Evolutionary conservation across 2,888 invertebrate species (phyloP).

Genomic region (Eretmocerus hayati): DNA sequence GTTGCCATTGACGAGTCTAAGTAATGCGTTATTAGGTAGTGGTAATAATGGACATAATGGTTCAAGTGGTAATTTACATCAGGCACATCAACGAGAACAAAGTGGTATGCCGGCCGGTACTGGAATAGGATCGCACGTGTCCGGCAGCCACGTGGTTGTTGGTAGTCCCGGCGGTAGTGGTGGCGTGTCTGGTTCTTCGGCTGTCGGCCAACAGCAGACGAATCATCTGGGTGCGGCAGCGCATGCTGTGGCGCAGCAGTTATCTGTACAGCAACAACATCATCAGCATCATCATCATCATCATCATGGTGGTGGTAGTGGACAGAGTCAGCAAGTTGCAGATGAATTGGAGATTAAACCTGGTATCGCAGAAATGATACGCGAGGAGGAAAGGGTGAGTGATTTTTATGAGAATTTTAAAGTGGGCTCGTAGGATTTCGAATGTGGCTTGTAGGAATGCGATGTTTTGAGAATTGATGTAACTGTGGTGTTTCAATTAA

Average conservation of each 20-base stretch:
- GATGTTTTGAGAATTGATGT: too few relatives aligned
- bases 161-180: conserved; percentile 24
- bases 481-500: too few relatives aligned
- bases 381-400: conserved; percentile 94
- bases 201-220: conserved; percentile 11
- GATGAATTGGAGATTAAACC: conserved; percentile 90
- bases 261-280: conserved; percentile 30
- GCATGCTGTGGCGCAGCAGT: conserved; percentile 31
- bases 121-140: conserved; percentile 39
- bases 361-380: conserved; percentile 92
- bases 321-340: conserved; percentile 27
- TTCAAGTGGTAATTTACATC: conserved; percentile 34
- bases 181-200: conserved; percentile 33
- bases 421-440: too few relatives aligned
- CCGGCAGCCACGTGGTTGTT: conserved; percentile 39
- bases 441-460: too few relatives aligned
- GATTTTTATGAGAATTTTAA: too few relatives aligned
- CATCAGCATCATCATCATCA: too few relatives aligned
- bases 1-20: conserved; percentile 41
- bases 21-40: conserved; percentile 34
- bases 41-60: conserved; percentile 39
- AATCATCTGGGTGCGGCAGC: conserved; percentile 38
- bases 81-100: conserved; percentile 19
- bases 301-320: conserved; percentile 32
- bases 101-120: conserved; percentile 42